Base-by-base conservation (phyloP, 2,797 vertebrate genomes). In the Centropyge bicolor region DNA sequence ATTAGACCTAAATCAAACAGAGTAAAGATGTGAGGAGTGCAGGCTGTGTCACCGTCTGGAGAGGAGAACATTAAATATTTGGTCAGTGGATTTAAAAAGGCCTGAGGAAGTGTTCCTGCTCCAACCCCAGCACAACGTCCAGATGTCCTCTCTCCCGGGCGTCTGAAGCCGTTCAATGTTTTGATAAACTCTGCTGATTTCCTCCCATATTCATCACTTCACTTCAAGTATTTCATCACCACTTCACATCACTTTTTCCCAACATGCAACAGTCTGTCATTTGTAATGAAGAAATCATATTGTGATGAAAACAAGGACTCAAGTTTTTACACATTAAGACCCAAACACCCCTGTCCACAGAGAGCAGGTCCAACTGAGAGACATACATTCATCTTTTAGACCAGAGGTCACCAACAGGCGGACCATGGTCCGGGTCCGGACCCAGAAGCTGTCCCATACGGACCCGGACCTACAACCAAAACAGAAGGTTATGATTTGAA, bases 71-170 rank as follows among this genome's bases (percentile, higher is more conserved):
- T 75, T 38, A 36, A 59, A 73, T 46, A 66, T 89, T 76, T 77
- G 36, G 40, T 59, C 16, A 48, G 46, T 60, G 48, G 41, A 48
- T 48, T 70, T 51, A 46, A 69, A 78, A 31, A 61, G 13, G 35
- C 52, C 56, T 6, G 19, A 35, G 41, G 46, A 73, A 31, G 36
- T 61, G 51, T 64, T 66, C 71, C 73, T 11, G 35, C 40, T 3
- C 63, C 38, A 69, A 65, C 55, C 16, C 11, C 51, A 48, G 49
- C 22, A 41, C 63, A 56, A 27, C 19, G 0, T 81, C 85, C 89
- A 91, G 84, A 86, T 89, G 86, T 87, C n/a, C 40, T 43, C 40
- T 19, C 78, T 89, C 78, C 27, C 27, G 55, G 13, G 43, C 57
- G 69, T 76, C 76, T 82, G 24, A 74, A 61, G 63, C 2, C 43